These are phyloP conservation scores for Euphonia xanthogaster DNA, from an alignment of 2,797 vertebrate species.

Conservation along the genomic window DNA sequence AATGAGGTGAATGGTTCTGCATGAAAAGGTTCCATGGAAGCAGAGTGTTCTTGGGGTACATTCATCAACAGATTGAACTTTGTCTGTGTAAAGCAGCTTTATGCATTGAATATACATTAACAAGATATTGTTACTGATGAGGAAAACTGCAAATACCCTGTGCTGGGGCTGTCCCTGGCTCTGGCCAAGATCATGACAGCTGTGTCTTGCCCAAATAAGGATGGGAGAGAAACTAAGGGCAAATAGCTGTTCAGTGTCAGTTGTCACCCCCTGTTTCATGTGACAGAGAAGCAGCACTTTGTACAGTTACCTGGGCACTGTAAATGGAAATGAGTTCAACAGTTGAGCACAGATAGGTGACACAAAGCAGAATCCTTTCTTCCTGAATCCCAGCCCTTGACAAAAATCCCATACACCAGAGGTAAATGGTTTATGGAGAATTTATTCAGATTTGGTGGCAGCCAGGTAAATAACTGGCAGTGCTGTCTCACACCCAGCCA, in stretches of 20 bases:
- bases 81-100: slow-evolving; percentile 30
- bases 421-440: not conserved
- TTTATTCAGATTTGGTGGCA: not conserved
- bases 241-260: not conserved
- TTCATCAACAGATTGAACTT: not conserved
- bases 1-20: not conserved
- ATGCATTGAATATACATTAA: not conserved
- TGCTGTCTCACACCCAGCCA: not conserved
- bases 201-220: not conserved
- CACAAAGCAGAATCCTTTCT: not conserved
- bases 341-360: not conserved
- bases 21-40: not conserved
- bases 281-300: not conserved
- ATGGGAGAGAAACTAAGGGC: not conserved
- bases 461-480: not conserved
- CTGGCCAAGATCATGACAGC: not conserved
- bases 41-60: not conserved
- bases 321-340: not conserved
- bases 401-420: not conserved
- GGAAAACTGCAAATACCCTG: not conserved
- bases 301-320: not conserved
- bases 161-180: not conserved
- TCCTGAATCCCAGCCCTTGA: not conserved
- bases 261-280: not conserved
- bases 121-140: not conserved